These are phyloP conservation scores for Cantharis nigra DNA, from an alignment of 2,888 invertebrate species.

Conservation along the genomic window DNA sequence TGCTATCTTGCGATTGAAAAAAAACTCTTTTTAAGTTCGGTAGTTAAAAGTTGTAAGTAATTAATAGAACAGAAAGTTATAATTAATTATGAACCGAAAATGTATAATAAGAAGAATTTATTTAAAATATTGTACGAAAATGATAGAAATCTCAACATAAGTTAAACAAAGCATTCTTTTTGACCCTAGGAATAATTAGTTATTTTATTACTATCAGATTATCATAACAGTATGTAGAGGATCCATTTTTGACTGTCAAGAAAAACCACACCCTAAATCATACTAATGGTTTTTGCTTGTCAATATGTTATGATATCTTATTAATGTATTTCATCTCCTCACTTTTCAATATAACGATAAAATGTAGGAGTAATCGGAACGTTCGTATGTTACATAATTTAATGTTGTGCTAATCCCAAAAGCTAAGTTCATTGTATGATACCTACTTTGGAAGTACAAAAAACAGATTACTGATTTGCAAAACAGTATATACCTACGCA, in stretches of 20 bases:
- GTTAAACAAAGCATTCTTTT: slow-evolving; percentile 36
- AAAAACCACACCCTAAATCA: slow-evolving; percentile 29
- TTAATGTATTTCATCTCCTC: slow-evolving; percentile 23
- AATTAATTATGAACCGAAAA: neutral
- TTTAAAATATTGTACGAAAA: neutral
- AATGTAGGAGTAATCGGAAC: neutral
- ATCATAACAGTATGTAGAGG: slow-evolving; percentile 46
- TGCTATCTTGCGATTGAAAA: neutral
- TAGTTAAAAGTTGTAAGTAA: neutral
- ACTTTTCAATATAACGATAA: neutral
- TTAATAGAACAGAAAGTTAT: neutral
- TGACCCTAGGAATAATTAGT: slow-evolving; percentile 40
- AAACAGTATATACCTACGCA: neutral
- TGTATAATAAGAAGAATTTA: neutral
- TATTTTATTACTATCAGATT: slow-evolving; percentile 48
- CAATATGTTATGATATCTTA: slow-evolving; percentile 32
- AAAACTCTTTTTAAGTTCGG: neutral
- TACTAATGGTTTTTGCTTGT: slow-evolving; percentile 32
- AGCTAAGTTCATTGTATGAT: slow-evolving; percentile 1
- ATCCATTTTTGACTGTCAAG: slow-evolving; percentile 45
- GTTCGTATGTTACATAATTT: neutral
- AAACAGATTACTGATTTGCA: neutral
- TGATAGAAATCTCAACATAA: slow-evolving; percentile 30
- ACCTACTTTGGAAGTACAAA: neutral
- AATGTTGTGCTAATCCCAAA: neutral